Evolutionary conservation across 2,797 vertebrate species (phyloP).

Genomic region (Esox lucius): DNA sequence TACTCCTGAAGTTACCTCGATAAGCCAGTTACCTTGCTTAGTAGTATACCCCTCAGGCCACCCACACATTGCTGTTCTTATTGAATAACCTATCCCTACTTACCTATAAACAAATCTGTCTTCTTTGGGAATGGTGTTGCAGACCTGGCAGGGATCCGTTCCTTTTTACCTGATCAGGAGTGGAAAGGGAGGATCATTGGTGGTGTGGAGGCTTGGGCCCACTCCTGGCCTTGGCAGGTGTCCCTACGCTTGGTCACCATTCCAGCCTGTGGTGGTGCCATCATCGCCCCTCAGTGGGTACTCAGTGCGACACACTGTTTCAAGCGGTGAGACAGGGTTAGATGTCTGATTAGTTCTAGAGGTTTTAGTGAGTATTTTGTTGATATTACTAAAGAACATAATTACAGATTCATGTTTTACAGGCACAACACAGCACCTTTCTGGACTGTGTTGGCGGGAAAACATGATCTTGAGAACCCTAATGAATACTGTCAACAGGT

Average conservation of each 20-base stretch:
- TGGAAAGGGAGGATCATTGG: slow-evolving; percentile 64
- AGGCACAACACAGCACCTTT: slow-evolving; percentile 59
- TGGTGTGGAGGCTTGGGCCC: slow-evolving; percentile 66
- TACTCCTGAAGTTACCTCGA: too few relatives aligned
- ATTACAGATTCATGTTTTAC: not conserved
- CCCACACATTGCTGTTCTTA: not conserved
- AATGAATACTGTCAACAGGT: slow-evolving; percentile 64
- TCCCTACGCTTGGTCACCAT: slow-evolving; percentile 46
- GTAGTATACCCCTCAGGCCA: not conserved
- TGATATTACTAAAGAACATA: not conserved
- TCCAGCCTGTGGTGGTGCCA: slow-evolving; percentile 66
- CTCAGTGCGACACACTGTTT: slow-evolving; percentile 73
- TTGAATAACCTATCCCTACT: not conserved
- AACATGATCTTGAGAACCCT: slow-evolving; percentile 63
- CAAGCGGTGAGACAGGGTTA: slow-evolving; percentile 47
- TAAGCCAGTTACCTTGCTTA: too few relatives aligned
- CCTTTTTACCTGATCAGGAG: slow-evolving; percentile 45
- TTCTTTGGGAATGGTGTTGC: not conserved
- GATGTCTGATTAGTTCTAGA: not conserved
- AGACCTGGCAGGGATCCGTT: slow-evolving; percentile 63
- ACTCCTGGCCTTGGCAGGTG: slow-evolving; percentile 77
- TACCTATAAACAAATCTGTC: not conserved
- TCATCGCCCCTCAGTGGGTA: slow-evolving; percentile 63
- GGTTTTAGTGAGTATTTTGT: not conserved
- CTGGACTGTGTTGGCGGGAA: slow-evolving; percentile 69